Evolutionary conservation across 2,888 invertebrate species (phyloP), one percentile per base, ranked within the genome.

Genomic region (Athetis lepigone): DNA sequence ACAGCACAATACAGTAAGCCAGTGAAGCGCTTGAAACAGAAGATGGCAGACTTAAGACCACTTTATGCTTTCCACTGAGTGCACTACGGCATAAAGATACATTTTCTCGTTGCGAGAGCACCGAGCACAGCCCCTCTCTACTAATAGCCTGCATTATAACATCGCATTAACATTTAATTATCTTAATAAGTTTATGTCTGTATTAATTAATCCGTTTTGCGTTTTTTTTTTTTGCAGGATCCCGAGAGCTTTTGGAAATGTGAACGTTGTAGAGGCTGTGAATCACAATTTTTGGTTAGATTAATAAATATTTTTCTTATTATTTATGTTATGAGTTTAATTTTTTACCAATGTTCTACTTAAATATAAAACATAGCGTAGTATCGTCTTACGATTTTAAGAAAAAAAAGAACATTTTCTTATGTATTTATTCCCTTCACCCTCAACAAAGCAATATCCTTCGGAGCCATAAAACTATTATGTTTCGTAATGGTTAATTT

Each of bases 1-100:
- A 69, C 67, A 75, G 71, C 71, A 78, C 81, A 73, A 77, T 81
- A 79, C 74, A 82, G 82, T 85, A 83, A 85, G 85, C 82, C 76
- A 82, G 81, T 81, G 79, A 82, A 80, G 79, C 82, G 77, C 82
- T 80, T 77, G 83, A 78, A 81, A 85, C 85, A 84, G 78, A 85
- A 84, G 86, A 85, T 80, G 86, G 82, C 78, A 78, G 83, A 68
- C 77, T 82, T 88, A 87, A 89, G 83, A 83, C 85, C 86, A 87
- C 86, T 90, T 88, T 88, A 87, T 84, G 82, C 80, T 76, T 81
- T 70, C 83, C 81, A 75, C 78, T 79, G 86, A 90, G 89, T 90
- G 90, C 90, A 88, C 84, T 86, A 77, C 65, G 77, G 83, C 86
- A 87, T 90, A 87, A 88, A 89, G 80, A 84, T 83, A 85, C 82